Conservation (phyloP, 23 tunicate species). For the Ciona savignyi region DNA sequence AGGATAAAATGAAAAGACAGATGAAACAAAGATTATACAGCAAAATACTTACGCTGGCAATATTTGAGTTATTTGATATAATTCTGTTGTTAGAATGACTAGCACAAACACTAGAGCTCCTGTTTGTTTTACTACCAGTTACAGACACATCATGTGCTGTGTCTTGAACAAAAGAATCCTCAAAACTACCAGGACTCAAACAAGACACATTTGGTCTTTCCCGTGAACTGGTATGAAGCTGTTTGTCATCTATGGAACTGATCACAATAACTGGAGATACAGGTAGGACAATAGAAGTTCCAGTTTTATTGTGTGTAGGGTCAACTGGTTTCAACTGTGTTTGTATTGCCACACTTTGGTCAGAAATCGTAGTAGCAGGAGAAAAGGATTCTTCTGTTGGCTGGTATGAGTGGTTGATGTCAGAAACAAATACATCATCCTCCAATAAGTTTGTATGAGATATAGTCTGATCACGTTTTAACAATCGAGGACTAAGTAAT, state of each 20-base stretch:
- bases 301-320: background rate
- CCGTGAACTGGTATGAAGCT: background rate
- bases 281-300: background rate
- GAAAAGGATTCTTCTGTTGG: background rate
- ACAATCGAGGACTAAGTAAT: slow-evolving; percentile 24
- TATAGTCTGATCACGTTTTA: slow-evolving; percentile 8
- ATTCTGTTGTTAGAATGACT: background rate
- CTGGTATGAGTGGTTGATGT: background rate
- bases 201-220: too few relatives aligned
- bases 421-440: slow-evolving; percentile 29
- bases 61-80: background rate
- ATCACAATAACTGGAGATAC: background rate
- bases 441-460: slow-evolving; percentile 6
- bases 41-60: too few relatives aligned
- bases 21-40: too few relatives aligned
- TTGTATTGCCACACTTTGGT: background rate
- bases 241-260: background rate
- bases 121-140: too few relatives aligned
- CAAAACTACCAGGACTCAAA: too few relatives aligned
- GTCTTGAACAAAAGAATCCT: background rate
- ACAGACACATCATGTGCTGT: too few relatives aligned
- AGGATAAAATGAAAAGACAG: too few relatives aligned
- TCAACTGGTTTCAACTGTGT: background rate
- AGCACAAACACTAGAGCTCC: background rate
- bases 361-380: background rate